Evolutionary conservation across 1,140 invertebrate species (phyloP), one percentile per base, ranked within the genome.

Genomic region (Drosophila jambulina): DNA sequence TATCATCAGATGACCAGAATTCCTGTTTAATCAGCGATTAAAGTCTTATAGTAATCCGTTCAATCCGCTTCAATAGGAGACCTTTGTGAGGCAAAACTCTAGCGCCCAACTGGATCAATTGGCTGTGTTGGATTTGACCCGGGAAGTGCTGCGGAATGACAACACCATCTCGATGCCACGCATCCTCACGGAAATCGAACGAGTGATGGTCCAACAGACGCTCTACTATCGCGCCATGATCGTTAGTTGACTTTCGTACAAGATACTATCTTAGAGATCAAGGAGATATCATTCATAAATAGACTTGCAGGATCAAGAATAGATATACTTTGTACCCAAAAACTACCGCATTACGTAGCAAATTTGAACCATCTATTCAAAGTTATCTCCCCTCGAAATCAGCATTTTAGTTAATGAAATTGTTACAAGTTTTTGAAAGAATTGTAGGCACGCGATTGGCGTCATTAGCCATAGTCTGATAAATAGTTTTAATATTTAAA

Each of bases 51-150:
- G 15, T 56, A 15, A 53, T 59, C n/a, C 23, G 19, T 19, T 42
- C 17, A 21, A n/a, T 25, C 15, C 4, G 12, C n/a, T 12, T 6
- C 0, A 32, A 34, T 40, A 78, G 75, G 43, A 78, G 2, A 53
- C 48, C 21, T 72, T 79, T 48, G 10, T 29, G 29, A 64, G 48
- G 34, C 76, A 78, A 8, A 56, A 59, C 10, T 78, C 71, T 13
- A 80, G 62, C 40, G 51, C 25, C 8, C 60, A 91, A 54, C 62
- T 91, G 54, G 74, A 92, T 51, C 78, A 92, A 42, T 93, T 93
- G 51, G 94, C 94, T n/a, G 95, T 95, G 93, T 71, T 94, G 13
- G 94, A 96, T 91, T 91, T 97, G 46, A 94, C 95, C 0, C 94
- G 96, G 42, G 93, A 94, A 1, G 93, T 96, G 21, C 87, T 96